Evolutionary conservation across 2,797 vertebrate species (phyloP), one percentile per base, ranked within the genome.

Genomic region (Synaphobranchus kaupii): DNA sequence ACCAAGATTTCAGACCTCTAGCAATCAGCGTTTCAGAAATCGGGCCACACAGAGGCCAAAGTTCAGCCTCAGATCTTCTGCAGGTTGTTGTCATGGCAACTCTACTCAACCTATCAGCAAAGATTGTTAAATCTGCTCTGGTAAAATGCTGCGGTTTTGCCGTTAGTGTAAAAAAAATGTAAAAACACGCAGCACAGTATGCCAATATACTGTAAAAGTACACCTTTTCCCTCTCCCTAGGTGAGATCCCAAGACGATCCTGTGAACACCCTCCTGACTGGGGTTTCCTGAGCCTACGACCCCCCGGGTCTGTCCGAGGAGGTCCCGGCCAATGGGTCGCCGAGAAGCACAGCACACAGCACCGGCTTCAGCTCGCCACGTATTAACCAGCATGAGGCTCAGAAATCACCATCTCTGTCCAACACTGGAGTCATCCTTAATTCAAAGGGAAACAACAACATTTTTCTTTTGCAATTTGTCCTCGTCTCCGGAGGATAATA

Each of bases 201-300:
- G 86, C 52, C 31, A 54, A 31, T 47, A 50, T 68, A 15, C 48
- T 68, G 44, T n/a, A 81, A 82, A 44, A 86, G 25, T 17, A 68
- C 12, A 48, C 83, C 60, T 39, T 86, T 63, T 54, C 68, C 58
- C 20, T 91, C 56, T 84, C 12, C 0, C 54, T 92, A 98, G 98
- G 93, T 94, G 90, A 97, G 95, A 90, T 89, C 93, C 12, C 94
- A 92, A 87, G 93, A 94, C n/a, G 91, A 90, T 71, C 91, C 94
- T 80, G 91, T 90, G 28, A 90, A 83, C 88, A 81, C 91, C 89
- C 91, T 94, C 17, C 92, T 95, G 13, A 92, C 94, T 85, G 92
- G 92, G 87, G 93, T 93, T 39, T 94, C 91, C 2, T 97, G 95
- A 97, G 56, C 71, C 83, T 89, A 71, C 71, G 50, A 87, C 85